Percentiles rank a stretch among this genome's conserved stretches.
Evolutionary conservation across 2,113 vertebrate species (phyloP).

Genomic region (Rhinoderma darwinii): DNA sequence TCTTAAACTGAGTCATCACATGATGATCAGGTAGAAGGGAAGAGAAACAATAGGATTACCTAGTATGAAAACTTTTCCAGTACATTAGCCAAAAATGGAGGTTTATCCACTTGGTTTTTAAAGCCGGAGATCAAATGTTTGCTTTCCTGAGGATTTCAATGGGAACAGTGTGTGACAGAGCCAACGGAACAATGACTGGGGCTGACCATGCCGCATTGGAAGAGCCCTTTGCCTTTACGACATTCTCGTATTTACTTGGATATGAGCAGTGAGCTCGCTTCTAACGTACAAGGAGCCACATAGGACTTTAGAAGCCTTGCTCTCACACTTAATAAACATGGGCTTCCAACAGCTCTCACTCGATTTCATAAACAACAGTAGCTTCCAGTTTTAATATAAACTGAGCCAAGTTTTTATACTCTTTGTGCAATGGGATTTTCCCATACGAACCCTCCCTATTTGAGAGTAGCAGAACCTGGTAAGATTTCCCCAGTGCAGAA

Average conservation of each 20-base stretch:
- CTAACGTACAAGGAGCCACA: conserved; percentile 25
- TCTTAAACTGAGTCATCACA: conserved; percentile 10
- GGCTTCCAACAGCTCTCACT: conserved; percentile 54
- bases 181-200: background rate
- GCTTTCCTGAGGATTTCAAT: conserved; percentile 55
- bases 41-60: conserved; percentile 63
- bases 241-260: conserved; percentile 15
- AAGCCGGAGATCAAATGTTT: conserved; percentile 57
- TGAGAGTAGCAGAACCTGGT: conserved; percentile 41
- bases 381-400: conserved; percentile 55
- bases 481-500: conserved; percentile 54
- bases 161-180: conserved; percentile 34
- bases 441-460: conserved; percentile 45
- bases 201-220: background rate
- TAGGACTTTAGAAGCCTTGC: conserved; percentile 42
- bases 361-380: conserved; percentile 57
- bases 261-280: background rate
- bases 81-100: conserved; percentile 14
- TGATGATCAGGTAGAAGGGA: conserved; percentile 46
- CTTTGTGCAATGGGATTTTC: conserved; percentile 53
- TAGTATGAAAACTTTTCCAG: conserved; percentile 61
- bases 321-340: conserved; percentile 58
- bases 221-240: conserved; percentile 35
- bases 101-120: conserved; percentile 60
- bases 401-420: conserved; percentile 53